Evolutionary conservation across 2,113 vertebrate species (phyloP).

Genomic region (Actenoides hombroni): DNA sequence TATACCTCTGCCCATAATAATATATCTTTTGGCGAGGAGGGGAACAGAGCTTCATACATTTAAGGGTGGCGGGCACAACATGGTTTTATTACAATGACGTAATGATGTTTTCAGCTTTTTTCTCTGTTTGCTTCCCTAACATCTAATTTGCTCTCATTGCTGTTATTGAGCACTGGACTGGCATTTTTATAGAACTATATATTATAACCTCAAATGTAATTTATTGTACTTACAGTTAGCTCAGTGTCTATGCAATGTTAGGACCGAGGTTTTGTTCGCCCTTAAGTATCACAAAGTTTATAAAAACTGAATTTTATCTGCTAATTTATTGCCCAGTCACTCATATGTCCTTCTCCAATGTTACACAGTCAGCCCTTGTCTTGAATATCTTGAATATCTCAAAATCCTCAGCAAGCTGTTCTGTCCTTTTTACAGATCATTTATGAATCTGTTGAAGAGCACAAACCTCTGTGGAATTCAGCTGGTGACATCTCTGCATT

Average conservation of each 20-base stretch:
- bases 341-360: slow-evolving; percentile 5
- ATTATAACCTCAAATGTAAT: not conserved
- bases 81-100: not conserved
- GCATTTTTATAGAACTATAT: not conserved
- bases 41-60: not conserved
- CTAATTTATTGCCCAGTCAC: not conserved
- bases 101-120: not conserved
- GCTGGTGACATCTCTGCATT: not conserved
- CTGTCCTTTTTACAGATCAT: not conserved
- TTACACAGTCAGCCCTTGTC: not conserved
- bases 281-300: not conserved
- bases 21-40: not conserved
- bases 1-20: not conserved
- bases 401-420: not conserved
- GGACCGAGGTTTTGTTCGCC: not conserved
- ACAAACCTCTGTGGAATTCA: slow-evolving; percentile 27
- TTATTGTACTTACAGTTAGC: not conserved
- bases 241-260: not conserved
- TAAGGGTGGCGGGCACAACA: not conserved
- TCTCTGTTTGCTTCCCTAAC: not conserved
- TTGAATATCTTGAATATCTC: not conserved
- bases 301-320: not conserved
- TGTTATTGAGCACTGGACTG: not conserved
- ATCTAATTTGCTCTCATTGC: not conserved
- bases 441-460: slow-evolving; percentile 15